phyloP scores from a whole-genome alignment of 2,113 vertebrate genomes.

The Charina bottae region DNA sequence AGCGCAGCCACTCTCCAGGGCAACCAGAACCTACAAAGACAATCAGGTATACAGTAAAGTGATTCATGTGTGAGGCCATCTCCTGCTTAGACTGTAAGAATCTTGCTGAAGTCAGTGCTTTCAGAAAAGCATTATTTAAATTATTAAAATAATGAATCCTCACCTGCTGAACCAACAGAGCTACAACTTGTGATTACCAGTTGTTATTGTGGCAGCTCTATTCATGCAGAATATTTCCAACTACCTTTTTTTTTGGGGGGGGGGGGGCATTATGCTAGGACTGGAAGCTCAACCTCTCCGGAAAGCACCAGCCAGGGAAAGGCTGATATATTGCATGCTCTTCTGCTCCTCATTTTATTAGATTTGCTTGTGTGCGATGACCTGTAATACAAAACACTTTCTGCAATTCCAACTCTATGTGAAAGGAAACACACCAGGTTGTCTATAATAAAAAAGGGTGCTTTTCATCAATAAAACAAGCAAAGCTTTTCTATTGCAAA shows the following conservation, averaged over 20 bases:
- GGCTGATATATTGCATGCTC: constrained; percentile 30
- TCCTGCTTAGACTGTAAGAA: background rate
- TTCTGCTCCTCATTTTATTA: constrained; percentile 40
- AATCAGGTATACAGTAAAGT: background rate
- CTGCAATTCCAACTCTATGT: constrained; percentile 35
- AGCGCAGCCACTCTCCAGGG: background rate
- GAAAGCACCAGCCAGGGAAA: constrained; percentile 21
- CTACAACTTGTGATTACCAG: background rate
- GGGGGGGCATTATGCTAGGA: background rate
- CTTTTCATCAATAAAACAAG: constrained; percentile 56
- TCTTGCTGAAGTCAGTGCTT: background rate
- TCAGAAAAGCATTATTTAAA: background rate
- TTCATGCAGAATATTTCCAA: constrained; percentile 36
- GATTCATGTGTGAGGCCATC: background rate
- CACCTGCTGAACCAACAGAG: constrained; percentile 13
- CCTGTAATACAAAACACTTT: constrained; percentile 37
- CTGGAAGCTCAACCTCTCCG: background rate
- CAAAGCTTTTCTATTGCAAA: constrained; percentile 46
- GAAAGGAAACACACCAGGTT: constrained; percentile 56
- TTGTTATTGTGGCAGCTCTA: constrained; percentile 9
- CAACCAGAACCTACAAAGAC: background rate
- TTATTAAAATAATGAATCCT: background rate
- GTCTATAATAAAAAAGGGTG: constrained; percentile 55
- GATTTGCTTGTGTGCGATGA: constrained; percentile 38
- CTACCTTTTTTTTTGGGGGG: background rate